Evolutionary conservation across 1,140 invertebrate genomes (phyloP), one percentile per base, ranked within the genome.

Genomic region (Procambarus clarkii): DNA sequence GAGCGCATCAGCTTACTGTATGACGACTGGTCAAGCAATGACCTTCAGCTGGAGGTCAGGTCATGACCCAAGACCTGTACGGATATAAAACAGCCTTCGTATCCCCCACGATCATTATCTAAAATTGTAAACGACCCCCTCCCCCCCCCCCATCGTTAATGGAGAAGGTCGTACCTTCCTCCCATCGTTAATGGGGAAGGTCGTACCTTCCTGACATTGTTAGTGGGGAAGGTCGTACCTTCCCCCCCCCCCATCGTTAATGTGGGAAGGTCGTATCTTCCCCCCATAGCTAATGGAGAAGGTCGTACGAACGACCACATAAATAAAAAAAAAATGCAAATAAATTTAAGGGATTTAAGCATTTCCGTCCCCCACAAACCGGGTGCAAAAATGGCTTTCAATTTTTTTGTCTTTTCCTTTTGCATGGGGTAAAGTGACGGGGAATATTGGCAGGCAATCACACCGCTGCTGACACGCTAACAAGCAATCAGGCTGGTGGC

Each of bases 381-480:
- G n/a, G 34, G 34, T 1, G 34, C 34, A 34, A 34, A 34, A 34
- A 34, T 34, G 34, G 34, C 69, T 34, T 34, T n/a, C 69, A 4
- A 15, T 21, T 58, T 58, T 58, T 8, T 21, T 69, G 3, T 18
- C 21, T 74, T 74, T 74, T 34, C 69, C 34, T 74, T 9, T 21
- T 34, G 24, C 7, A 4, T 74, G 5, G 4, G 24, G n/a, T 34
- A 34, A 34, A 74, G 69, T 74, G 69, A 7, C 24, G 5, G 69
- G 69, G 69, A 74, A 74, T n/a, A 34, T 34, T 24, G 69, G 8
- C 69, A 74, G 69, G n/a, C 69, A 74, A 74, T 74, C 69, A 74
- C 69, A 34, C n/a, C 69, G 24, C n/a, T 74, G 69, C 69, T 74
- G 69, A 74, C 69, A 74, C 69, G 69, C 69, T 74, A 74, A 74